Percentiles rank a stretch among this genome's conserved stretches.
Evolutionary conservation across 2,888 invertebrate genomes (phyloP).

Genomic region (Galerucella pusilla): DNA sequence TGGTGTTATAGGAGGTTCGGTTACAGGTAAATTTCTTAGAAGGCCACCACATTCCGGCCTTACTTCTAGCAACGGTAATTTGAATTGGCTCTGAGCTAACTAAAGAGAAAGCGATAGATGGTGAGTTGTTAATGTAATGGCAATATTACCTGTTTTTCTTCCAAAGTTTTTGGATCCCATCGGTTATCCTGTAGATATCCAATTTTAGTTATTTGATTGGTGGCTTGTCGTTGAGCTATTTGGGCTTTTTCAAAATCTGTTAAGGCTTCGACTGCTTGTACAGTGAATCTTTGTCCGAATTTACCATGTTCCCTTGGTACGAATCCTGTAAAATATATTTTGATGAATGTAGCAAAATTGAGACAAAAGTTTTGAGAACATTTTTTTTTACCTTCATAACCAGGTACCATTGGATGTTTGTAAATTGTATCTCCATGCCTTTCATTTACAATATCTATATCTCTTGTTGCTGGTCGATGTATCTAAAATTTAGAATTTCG

Average conservation of each 20-base stretch:
- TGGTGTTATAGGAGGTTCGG: constrained; percentile 71
- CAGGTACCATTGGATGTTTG: constrained; percentile 79
- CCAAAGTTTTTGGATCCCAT: constrained; percentile 71
- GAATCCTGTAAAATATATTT: constrained; percentile 66
- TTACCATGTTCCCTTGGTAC: constrained; percentile 75
- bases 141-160: constrained; percentile 68
- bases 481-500: constrained; percentile 60
- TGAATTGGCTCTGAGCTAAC: constrained; percentile 77
- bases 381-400: constrained; percentile 73
- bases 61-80: constrained; percentile 75
- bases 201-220: constrained; percentile 70
- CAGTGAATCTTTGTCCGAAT: constrained; percentile 78
- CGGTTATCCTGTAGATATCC: constrained; percentile 73
- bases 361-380: neutral
- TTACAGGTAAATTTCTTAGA: constrained; percentile 70
- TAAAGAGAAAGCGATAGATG: constrained; percentile 56
- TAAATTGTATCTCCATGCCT: constrained; percentile 76
- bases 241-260: constrained; percentile 77
- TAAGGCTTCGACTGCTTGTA: constrained; percentile 78
- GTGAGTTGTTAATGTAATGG: neutral
- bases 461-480: constrained; percentile 73
- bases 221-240: constrained; percentile 69
- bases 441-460: constrained; percentile 74
- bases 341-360: neutral
- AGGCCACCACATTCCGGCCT: constrained; percentile 76